Base-by-base conservation (phyloP, 2,888 invertebrate species). In the Oxytorus armatus region DNA sequence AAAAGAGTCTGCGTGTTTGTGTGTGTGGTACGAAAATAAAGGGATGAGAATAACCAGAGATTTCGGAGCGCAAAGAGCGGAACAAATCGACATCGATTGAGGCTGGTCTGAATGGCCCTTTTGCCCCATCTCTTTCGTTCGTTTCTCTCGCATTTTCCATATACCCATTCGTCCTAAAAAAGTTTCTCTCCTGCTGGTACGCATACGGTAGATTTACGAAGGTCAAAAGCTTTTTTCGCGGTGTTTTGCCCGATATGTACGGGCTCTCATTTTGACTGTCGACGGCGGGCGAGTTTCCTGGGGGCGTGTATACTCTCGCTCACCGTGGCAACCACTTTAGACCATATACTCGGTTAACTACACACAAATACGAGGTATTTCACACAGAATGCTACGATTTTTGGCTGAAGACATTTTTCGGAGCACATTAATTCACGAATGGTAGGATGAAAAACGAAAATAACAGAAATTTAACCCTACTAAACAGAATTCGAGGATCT, bases 11-110 rank as follows among this genome's bases (percentile, higher is more conserved):
- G 63, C 33, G 47, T 1, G 59, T 29, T 2, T 63, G 79, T 77
- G 63, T 77, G 66, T 55, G 66, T 66, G 63, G 14, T 55, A 23
- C 39, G 10, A 42, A 77, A 72, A 65, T 53, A 57, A 76, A 80
- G 82, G 82, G 76, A 84, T 72, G 84, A 77, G 79, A 79, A 68
- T 73, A 72, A 81, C 79, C 70, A 70, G 66, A 70, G 73, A 65
- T 76, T 59, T 59, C 53, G 82, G 74, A 76, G 77, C 57, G 82
- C 68, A 5, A 66, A 61, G 72, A 72, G 72, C 61, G 72, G 72
- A 77, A 77, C 77, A 77, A 77, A 77, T 77, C 44, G 72, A 29
- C 53, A 72, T 77, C 77, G 77, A 80, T 80, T 68, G 72, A 53
- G 51, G 8, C 25, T 33, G 36, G 29, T 44, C 63, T 21, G 11